Evolutionary conservation across 2,888 invertebrate genomes (phyloP).

Genomic region (Drosophila austrosaltans): DNA sequence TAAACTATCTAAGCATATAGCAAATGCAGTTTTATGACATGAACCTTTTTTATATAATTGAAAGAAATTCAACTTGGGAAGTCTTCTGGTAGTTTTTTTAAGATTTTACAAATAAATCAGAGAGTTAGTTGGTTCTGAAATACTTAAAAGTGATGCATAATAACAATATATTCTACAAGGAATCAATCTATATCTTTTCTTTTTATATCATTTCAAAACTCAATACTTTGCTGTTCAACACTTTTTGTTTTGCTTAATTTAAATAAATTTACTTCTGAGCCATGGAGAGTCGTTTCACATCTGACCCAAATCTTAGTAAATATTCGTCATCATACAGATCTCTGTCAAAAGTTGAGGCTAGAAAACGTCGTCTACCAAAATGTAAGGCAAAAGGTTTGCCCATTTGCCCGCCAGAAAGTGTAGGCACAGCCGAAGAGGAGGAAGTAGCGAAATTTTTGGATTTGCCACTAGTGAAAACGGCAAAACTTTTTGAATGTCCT

Average conservation of each 20-base stretch:
- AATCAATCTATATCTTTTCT: neutral
- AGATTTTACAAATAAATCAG: too few relatives aligned
- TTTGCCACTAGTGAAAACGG: neutral
- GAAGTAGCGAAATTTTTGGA: neutral
- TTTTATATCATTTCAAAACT: neutral
- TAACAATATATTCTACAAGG: too few relatives aligned
- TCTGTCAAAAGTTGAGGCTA: neutral
- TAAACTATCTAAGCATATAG: neutral
- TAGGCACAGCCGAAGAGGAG: neutral
- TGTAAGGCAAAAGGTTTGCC: constrained; percentile 7
- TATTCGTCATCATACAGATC: neutral
- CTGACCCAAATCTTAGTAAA: neutral
- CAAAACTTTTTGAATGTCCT: constrained; percentile 28
- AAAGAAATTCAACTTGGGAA: too few relatives aligned
- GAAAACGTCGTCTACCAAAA: neutral
- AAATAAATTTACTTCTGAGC: neutral
- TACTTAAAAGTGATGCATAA: too few relatives aligned
- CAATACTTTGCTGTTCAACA: neutral
- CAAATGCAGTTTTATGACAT: constrained; percentile 1
- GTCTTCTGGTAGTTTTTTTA: too few relatives aligned
- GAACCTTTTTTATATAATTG: neutral
- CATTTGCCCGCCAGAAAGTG: neutral
- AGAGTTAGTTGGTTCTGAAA: too few relatives aligned
- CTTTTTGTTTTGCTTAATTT: neutral
- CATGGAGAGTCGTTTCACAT: neutral